Base-by-base conservation (phyloP, 2,888 invertebrate species). In the Dilophus febrilis region DNA sequence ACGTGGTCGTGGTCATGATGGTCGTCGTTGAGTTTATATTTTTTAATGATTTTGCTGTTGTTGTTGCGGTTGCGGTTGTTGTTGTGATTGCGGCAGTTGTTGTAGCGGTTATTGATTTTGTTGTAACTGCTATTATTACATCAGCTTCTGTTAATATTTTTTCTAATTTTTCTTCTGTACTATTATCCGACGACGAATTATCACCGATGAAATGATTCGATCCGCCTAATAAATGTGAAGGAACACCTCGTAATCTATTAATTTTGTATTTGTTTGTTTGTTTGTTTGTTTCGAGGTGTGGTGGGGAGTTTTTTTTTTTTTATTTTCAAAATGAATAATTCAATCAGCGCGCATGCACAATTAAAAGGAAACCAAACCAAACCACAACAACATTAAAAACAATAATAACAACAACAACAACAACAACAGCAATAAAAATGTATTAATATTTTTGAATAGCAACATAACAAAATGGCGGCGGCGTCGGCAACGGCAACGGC, bases 141-240 rank as follows among this genome's bases (percentile, higher is more conserved):
- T 35, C 27, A 29, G 47, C 42, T 41, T 19, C 14, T 34, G 30
- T 5, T 4, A n/a, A 22, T 14, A n/a, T n/a, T 22, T 37, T 28
- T 34, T 45, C 29, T 42, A 26, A 46, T 28, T 51, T 48, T n/a
- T 55, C 54, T 13, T 55, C 55, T 7, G 37, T 41, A 41, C 51
- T 56, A 30, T 53, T 53, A 34, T 59, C 55, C 1, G 53, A 51
- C 1, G 53, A 51, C 22, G 53, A 53, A 27, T 55, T 52, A 42
- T 59, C 57, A 33, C 59, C 58, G 35, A 60, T 58, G 38, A 55
- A 55, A 33, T 43, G 43, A 22, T 39, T 38, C 35, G 53, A 49
- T n/a, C n/a, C n/a, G 19, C 53, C 54, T 50, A 67, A 53, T 46
- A 64, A 54, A 50, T 65, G 62, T 19, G 65, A 64, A 22, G 70